These are phyloP conservation scores for Zoanthus sociatus DNA, from an alignment of 92 coral and sea anemone genomes.

Conservation along the genomic window DNA sequence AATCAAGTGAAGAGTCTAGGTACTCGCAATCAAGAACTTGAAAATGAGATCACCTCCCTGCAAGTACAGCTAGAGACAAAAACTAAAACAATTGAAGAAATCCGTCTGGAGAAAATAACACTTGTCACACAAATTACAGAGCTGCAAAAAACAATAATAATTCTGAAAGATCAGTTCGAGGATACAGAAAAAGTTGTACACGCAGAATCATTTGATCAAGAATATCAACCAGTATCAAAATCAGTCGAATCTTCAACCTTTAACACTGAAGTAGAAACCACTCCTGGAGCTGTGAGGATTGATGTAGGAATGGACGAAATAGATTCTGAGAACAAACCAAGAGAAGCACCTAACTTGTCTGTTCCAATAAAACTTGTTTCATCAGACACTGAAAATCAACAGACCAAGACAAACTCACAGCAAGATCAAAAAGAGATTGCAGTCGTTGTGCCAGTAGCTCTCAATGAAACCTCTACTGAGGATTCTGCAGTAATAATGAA, in stretches of 20 bases:
- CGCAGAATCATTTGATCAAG: background rate
- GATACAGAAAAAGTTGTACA: background rate
- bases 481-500: constrained; percentile 26
- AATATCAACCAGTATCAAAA: background rate
- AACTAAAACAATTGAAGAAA: constrained; percentile 19
- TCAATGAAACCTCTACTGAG: background rate
- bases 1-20: background rate
- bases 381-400: constrained; percentile 11
- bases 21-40: constrained; percentile 13
- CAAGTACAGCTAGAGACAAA: constrained; percentile 25
- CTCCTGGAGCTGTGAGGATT: constrained; percentile 9
- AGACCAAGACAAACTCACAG: constrained; percentile 11
- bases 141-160: constrained; percentile 8
- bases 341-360: background rate
- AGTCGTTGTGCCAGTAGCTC: constrained; percentile 26
- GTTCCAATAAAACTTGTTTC: constrained; percentile 21
- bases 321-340: background rate
- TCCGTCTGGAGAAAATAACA: background rate
- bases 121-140: constrained; percentile 27
- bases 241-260: constrained; percentile 6
- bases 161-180: background rate
- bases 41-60: constrained; percentile 19
- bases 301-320: background rate
- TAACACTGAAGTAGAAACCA: background rate
- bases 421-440: constrained; percentile 3